These are phyloP conservation scores for Bos javanicus DNA, from an alignment of 2,113 vertebrate genomes.

Conservation along the genomic window DNA sequence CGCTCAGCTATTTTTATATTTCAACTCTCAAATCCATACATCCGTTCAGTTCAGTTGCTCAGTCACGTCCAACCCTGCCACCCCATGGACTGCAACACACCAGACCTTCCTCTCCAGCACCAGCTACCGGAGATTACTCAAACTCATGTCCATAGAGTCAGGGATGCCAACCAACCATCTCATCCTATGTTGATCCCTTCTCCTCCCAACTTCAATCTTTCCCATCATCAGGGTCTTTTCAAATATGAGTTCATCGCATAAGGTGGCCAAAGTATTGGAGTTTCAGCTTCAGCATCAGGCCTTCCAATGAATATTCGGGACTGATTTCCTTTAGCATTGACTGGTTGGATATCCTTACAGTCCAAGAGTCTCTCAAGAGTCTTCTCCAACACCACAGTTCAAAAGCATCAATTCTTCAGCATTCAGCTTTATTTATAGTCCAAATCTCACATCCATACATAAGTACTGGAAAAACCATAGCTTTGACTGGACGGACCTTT, in stretches of 20 bases:
- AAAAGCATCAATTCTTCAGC: neutral
- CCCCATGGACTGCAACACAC: neutral
- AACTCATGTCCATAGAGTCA: neutral
- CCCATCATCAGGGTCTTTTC: neutral
- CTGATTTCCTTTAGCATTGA: neutral
- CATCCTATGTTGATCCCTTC: neutral
- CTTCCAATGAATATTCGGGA: neutral
- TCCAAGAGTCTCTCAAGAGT: neutral
- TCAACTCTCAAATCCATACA: neutral
- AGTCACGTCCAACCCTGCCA: accelerated
- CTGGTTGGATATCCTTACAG: neutral
- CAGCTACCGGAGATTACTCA: neutral
- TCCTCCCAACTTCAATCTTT: neutral
- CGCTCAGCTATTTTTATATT: neutral
- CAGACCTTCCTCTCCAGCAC: neutral
- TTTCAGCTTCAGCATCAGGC: neutral
- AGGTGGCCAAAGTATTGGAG: neutral
- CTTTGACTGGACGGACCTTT: neutral
- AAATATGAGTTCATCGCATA: accelerated
- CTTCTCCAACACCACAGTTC: neutral
- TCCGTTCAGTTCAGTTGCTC: neutral
- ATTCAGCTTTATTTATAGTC: neutral
- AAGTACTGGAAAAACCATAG: neutral
- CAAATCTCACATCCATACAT: neutral
- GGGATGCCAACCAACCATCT: neutral